Conservation (phyloP, 2,113 vertebrate species). For the Tragulus kanchil region DNA sequence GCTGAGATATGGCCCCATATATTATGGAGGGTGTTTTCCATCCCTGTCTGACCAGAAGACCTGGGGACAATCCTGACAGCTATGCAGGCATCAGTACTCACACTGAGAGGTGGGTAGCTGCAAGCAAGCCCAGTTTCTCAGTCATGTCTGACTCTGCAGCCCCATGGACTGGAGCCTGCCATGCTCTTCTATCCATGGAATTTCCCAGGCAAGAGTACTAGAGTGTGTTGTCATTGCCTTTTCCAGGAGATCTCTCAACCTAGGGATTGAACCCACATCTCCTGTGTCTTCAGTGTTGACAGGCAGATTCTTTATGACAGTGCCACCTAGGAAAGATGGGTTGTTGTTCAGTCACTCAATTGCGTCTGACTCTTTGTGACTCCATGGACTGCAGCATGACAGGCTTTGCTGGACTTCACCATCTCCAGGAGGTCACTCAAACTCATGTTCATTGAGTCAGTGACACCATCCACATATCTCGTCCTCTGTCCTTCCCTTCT, state of each 20-base stretch:
- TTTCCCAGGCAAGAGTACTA: neutral
- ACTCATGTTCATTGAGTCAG: too few relatives aligned
- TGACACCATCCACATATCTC: too few relatives aligned
- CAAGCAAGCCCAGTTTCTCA: neutral
- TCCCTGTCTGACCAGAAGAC: neutral
- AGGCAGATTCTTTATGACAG: neutral
- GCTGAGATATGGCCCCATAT: neutral
- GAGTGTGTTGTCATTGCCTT: neutral
- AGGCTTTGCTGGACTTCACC: too few relatives aligned
- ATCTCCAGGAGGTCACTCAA: too few relatives aligned
- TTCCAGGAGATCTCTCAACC: neutral
- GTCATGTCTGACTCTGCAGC: neutral
- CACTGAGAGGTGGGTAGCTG: neutral
- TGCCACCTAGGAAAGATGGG: fast-evolving
- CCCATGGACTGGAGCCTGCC: neutral
- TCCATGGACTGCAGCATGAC: too few relatives aligned
- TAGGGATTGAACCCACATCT: neutral
- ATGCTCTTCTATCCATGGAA: neutral
- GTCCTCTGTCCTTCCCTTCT: too few relatives aligned
- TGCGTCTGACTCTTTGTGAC: too few relatives aligned
- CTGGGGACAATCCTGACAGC: neutral
- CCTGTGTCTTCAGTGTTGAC: neutral
- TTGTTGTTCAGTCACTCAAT: too few relatives aligned
- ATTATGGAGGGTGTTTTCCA: neutral
- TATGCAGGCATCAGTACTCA: neutral